Base-by-base conservation (phyloP, 2,888 invertebrate species). In the Pristionchus fissidentatus region DNA sequence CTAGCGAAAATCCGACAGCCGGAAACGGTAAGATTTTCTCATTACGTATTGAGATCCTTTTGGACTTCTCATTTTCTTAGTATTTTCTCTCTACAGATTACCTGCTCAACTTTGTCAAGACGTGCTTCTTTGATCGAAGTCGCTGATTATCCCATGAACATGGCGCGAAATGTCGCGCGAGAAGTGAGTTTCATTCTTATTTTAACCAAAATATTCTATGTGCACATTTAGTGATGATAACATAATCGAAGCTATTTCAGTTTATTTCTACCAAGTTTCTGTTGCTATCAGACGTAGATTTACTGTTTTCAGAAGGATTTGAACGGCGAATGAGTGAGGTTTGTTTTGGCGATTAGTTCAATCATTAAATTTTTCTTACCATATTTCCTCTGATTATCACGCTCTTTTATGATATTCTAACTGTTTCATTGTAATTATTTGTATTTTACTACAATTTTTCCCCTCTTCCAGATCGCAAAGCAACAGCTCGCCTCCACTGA, bases 101-200 rank as follows among this genome's bases (percentile, higher is more conserved):
- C 8, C 19, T 66, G 62, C 26, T 66, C 62, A 3, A 73, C 41
- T 26, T 43, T 22, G 22, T 15, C 46, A 7, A 46, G 22, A 73
- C 3, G 29, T n/a, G 43, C 35, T 26, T 46, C 73, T 19, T 13
- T 73, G 26, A 55, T 35, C 8, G 78, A 78, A 26, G 22, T 78
- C 10, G 78, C 78, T 4, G 78, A 78, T 22, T 78, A 78, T 19
- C 78, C 78, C 1, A 78, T 78, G 78, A 78, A 78, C 38, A 52
- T 78, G 78, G 78, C 78, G 10, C 15, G 78, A 55, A 78, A 78
- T 78, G 55, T 55, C 0, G 78, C 78, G 49, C 49, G 52, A 35
- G 13, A 55, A 29, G 78, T 49, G 0, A 49, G 32, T 32, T 46
- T 52, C 5, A 49, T 26, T 26, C 10, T 35, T n/a, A 26, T 62